These are phyloP conservation scores for Schlechtendalia chinensis DNA, from an alignment of 1,140 invertebrate genomes.

Conservation along the genomic window DNA sequence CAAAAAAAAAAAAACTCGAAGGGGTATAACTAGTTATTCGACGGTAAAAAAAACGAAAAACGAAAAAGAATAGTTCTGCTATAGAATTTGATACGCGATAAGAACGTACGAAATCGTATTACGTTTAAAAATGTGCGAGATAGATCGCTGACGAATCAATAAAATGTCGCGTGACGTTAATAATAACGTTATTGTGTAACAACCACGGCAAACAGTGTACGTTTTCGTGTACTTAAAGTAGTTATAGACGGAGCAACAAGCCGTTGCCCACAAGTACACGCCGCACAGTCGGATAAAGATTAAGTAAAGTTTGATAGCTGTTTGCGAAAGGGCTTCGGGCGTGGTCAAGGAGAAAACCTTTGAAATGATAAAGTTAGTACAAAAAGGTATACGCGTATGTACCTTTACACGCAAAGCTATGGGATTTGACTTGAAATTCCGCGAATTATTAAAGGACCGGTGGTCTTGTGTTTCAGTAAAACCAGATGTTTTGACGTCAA, in stretches of 20 bases:
- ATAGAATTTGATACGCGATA: no score
- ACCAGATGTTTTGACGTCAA: neutral
- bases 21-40: neutral
- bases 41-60: neutral
- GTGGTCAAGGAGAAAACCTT: conserved; percentile 41
- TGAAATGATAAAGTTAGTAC: conserved; percentile 44
- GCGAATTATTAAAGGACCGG: neutral
- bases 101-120: no score
- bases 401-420: neutral
- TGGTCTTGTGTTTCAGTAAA: conserved; percentile 3
- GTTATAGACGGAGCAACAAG: conserved; percentile 1
- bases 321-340: conserved; percentile 40
- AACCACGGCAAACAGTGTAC: no score
- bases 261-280: conserved; percentile 7
- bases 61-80: no score
- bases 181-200: no score
- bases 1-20: conserved; percentile 27
- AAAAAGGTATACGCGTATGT: conserved; percentile 5
- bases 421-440: conserved; percentile 28
- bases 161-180: no score
- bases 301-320: conserved; percentile 32
- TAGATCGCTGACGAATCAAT: no score
- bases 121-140: no score
- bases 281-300: conserved; percentile 19
- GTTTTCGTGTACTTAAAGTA: neutral